Evolutionary conservation across 2,113 vertebrate species (phyloP).

Genomic region (Todiramphus saurophagus): DNA sequence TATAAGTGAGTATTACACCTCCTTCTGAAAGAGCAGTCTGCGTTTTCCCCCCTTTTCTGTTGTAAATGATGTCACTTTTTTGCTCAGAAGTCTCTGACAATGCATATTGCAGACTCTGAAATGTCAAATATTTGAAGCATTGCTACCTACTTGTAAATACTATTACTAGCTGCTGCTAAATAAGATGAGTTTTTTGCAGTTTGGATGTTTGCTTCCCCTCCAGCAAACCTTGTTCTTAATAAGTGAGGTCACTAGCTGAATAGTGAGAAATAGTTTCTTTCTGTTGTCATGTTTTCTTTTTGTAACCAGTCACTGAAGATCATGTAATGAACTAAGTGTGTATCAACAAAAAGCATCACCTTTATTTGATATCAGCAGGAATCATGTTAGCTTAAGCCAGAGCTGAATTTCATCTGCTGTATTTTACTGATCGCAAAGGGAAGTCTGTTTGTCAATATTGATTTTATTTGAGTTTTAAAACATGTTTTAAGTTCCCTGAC

Average conservation of each 20-base stretch:
- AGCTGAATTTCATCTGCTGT: background rate
- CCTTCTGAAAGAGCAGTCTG: background rate
- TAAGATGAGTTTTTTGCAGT: background rate
- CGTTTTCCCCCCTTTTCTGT: background rate
- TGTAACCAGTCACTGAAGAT: background rate
- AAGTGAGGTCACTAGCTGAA: background rate
- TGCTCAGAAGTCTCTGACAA: conserved; percentile 5
- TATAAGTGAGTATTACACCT: background rate
- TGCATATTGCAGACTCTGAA: conserved; percentile 36
- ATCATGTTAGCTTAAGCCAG: background rate
- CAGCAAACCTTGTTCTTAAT: background rate
- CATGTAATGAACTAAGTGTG: background rate
- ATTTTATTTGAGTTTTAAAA: background rate
- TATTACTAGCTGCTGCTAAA: background rate
- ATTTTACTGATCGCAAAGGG: background rate
- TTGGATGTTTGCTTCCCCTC: background rate
- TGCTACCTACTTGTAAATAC: background rate
- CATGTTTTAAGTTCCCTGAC: background rate
- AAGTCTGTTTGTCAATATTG: background rate
- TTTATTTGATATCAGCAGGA: background rate
- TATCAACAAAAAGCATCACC: background rate
- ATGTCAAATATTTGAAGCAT: background rate
- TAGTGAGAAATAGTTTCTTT: background rate
- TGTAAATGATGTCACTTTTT: conserved; percentile 42
- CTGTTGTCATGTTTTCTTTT: background rate